Evolutionary conservation across 2,888 invertebrate genomes (phyloP), one percentile per base, ranked within the genome.

Genomic region (Frankliniella fusca): DNA sequence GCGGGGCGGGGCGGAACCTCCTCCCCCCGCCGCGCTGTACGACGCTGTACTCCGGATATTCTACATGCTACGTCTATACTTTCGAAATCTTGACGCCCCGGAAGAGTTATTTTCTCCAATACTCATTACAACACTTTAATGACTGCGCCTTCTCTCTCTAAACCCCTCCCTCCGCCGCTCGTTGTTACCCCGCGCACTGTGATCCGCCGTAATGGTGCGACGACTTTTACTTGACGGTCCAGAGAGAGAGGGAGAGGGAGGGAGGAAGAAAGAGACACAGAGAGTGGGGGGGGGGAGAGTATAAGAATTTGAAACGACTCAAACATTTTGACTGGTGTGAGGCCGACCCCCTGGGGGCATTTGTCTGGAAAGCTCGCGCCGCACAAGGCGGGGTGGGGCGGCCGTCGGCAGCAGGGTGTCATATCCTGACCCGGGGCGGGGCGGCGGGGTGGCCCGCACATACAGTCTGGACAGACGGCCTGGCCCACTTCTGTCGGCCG

Each of bases 81-180:
- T 76, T 76, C 70, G 7, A 76, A 76, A 76, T 27, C 23, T 27
- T 27, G 70, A 27, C 70, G 70, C 70, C 70, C 38, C 70, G 70
- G 70, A 76, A 76, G 70, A 76, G 70, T 76, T 76, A 70, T 70
- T 27, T 76, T 76, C 70, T 23, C 27, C 27, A 27, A 76, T 76
- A 23, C 70, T 76, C 70, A 76, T 76, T 76, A 76, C 70, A 12
- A 23, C 70, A 76, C 61, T 20, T 61, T 38, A 38, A 38, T 38
- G 38, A 38, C 38, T 5, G 3, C 38, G 38, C 38, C 38, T n/a
- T n/a, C 38, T 38, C 38, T 38, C 38, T 38, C 38, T 38, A 38
- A 38, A 38, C 38, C 38, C 38, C 38, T 38, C 38, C 3, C 38
- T 5, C 5, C 38, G 38, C 38, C 38, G 38, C 38, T 38, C 38